Percentiles rank a stretch among this genome's conserved stretches.
Conservation (phyloP, 2,888 invertebrate genomes). For the Hecatera dysodea region DNA sequence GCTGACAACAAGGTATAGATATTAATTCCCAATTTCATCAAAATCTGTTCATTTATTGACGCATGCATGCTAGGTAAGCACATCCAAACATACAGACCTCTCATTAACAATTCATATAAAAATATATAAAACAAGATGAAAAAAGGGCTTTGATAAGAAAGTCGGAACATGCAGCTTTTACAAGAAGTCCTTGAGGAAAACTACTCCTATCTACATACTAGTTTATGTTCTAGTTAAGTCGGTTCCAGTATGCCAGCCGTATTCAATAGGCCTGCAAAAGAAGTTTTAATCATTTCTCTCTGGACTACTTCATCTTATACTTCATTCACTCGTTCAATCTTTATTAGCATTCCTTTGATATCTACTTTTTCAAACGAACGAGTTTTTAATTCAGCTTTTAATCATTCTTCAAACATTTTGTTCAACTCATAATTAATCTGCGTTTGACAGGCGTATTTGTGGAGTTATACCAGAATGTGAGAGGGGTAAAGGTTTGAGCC, state of each 20-base stretch:
- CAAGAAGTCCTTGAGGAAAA: neutral
- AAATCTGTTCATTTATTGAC: no score
- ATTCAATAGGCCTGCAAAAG: neutral
- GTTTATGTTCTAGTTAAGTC: neutral
- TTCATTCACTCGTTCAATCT: constrained; percentile 22
- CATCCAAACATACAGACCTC: no score
- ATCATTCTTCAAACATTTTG: constrained; percentile 40
- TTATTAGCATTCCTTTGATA: constrained; percentile 43
- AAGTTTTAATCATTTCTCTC: constrained; percentile 20
- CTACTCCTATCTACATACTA: neutral
- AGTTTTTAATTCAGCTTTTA: constrained; percentile 39
- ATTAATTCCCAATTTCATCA: no score
- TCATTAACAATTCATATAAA: no score
- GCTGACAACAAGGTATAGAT: no score
- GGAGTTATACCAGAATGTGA: constrained; percentile 6
- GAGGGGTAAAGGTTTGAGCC: neutral
- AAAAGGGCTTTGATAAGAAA: no score
- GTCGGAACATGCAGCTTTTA: no score
- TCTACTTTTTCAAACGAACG: constrained; percentile 26
- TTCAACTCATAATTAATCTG: constrained; percentile 45
- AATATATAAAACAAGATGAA: no score
- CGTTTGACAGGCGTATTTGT: constrained; percentile 39
- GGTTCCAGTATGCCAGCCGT: neutral
- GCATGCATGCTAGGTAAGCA: no score
- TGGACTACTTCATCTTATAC: constrained; percentile 14